Evolutionary conservation across 2,113 vertebrate genomes (phyloP).

Genomic region (Poeciliopsis prolifica): DNA sequence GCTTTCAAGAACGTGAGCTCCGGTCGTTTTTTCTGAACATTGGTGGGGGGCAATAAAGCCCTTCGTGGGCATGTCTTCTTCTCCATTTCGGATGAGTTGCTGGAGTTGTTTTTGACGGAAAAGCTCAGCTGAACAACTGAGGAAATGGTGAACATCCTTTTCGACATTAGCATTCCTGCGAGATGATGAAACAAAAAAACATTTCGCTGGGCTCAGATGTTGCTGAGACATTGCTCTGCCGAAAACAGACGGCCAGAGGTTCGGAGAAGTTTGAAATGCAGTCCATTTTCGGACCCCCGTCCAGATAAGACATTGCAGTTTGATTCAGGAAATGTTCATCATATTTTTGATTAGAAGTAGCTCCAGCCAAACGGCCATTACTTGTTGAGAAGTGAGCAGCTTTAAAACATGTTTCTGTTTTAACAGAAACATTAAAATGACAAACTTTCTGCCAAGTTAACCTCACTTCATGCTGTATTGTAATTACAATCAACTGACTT

Average conservation of each 20-base stretch:
- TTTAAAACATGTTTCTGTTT: neutral
- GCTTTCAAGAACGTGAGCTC: neutral
- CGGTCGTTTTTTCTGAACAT: neutral
- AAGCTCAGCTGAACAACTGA: neutral
- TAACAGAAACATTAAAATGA: neutral
- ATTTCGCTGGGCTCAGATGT: neutral
- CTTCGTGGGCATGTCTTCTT: neutral
- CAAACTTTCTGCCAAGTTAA: neutral
- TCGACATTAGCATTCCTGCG: conserved; percentile 16
- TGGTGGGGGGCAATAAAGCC: neutral
- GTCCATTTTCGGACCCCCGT: neutral
- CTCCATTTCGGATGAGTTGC: neutral
- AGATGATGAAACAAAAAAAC: conserved; percentile 9
- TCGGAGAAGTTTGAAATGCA: neutral
- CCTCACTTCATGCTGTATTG: neutral
- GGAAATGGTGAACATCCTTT: neutral
- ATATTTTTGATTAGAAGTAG: neutral
- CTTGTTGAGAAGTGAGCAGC: neutral
- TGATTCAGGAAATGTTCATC: neutral
- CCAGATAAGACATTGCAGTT: too few relatives aligned
- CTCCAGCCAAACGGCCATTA: neutral
- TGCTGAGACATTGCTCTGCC: neutral
- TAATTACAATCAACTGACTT: neutral
- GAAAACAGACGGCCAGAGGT: neutral
- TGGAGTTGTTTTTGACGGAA: neutral